phyloP scores from a whole-genome alignment of 2,888 invertebrate species.

The Blera fallax region DNA sequence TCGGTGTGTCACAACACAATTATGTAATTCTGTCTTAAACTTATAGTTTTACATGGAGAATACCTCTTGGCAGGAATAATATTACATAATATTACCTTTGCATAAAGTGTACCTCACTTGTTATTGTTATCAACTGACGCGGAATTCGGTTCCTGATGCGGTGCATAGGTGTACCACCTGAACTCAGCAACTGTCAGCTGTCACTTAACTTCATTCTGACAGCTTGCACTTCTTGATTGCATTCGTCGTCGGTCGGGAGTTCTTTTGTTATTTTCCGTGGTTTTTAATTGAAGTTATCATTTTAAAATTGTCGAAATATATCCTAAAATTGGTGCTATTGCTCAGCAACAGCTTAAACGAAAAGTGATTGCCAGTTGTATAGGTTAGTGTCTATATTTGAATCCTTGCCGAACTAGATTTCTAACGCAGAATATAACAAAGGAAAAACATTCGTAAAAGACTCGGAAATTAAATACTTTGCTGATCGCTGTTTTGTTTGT shows the following conservation, averaged over 20 bases:
- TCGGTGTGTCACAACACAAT: too few relatives aligned
- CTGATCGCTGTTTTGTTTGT: neutral
- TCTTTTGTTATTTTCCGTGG: neutral
- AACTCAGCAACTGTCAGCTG: neutral
- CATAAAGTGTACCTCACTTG: too few relatives aligned
- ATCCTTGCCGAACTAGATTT: neutral
- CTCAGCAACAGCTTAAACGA: neutral
- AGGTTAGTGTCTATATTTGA: neutral
- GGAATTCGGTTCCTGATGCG: too few relatives aligned
- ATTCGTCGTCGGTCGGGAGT: neutral
- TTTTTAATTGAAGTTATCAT: neutral
- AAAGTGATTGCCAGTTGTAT: neutral
- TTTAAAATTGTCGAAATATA: neutral
- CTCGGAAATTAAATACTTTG: neutral
- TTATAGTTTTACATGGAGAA: too few relatives aligned
- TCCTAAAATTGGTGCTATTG: neutral
- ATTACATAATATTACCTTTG: too few relatives aligned
- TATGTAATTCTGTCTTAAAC: too few relatives aligned
- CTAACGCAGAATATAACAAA: neutral
- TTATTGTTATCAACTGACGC: too few relatives aligned
- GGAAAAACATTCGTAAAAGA: neutral
- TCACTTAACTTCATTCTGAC: neutral
- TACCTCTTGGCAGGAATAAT: too few relatives aligned
- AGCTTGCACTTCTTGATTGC: slow-evolving; percentile 3
- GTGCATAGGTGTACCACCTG: neutral